Base-by-base conservation (phyloP, 2,113 vertebrate genomes). In the Lophura nycthemera region DNA sequence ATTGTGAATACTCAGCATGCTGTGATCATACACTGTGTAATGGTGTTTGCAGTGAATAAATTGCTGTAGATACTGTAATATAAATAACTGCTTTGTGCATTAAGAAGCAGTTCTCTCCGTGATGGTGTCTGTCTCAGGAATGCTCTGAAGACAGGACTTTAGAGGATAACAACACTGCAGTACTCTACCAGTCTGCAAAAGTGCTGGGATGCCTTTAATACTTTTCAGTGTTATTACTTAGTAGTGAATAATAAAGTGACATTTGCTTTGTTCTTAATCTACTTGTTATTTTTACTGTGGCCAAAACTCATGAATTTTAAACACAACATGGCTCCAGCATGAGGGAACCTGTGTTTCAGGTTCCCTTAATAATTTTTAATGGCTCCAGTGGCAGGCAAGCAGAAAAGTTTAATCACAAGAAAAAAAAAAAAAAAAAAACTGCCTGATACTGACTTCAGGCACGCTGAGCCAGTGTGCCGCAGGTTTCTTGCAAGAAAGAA, bases 11-110 rank as follows among this genome's bases (percentile, higher is more conserved):
- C 81, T 92, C 91, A 95, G 72, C 91, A 87, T 78, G 81, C 86
- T 93, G 74, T 96, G 91, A 90, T 96, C 95, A 87, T 95, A 95
- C 94, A 85, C 75, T 93, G 78, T 95, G 43, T 97, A 95, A 95
- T 96, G 96, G 89, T 96, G 82, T 96, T 97, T 97, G 77, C 72
- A 66, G 29, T 86, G 92, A 93, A 92, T 94, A 95, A 96, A 96
- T 95, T 92, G 89, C 95, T 94, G 89, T 88, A 95, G 90, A 96
- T 95, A 85, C 70, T 94, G 71, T 96, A 97, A 95, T 91, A 97
- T 86, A 95, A 96, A 95, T 92, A 96, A 91, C 89, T 95, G 30
- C 40, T 94, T 94, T 71, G 74, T 93, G 83, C 92, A 93, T 95
- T 95, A 94, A 86, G 69, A 88, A 86, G 92, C 74, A 84, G 71